These are phyloP conservation scores for Apodemia hepburni DNA, from an alignment of 2,888 invertebrate genomes.

Conservation along the genomic window DNA sequence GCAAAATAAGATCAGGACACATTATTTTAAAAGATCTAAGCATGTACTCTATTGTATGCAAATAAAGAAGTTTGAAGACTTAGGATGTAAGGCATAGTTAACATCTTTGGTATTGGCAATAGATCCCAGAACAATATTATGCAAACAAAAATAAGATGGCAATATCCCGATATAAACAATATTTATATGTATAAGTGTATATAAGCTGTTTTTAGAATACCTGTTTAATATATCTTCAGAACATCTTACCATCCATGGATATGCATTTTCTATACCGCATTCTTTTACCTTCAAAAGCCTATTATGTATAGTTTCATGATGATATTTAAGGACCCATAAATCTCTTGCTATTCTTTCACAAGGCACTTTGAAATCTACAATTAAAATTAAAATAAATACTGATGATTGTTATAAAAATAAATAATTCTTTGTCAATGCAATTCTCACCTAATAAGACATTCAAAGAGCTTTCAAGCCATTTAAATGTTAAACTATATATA, in stretches of 20 bases:
- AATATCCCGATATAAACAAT: too few species aligned
- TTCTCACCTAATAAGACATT: slow-evolving; percentile 68
- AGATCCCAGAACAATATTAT: too few species aligned
- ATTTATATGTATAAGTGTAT: too few species aligned
- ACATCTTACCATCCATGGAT: slow-evolving; percentile 85
- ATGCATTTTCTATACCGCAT: slow-evolving; percentile 70
- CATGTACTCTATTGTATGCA: too few species aligned
- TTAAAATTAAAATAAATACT: too few species aligned
- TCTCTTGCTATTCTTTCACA: slow-evolving; percentile 79
- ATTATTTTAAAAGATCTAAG: too few species aligned
- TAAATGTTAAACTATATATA: slow-evolving; percentile 75
- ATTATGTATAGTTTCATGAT: slow-evolving; percentile 69
- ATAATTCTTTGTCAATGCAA: background rate
- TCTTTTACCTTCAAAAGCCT: slow-evolving; percentile 71
- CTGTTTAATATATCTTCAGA: slow-evolving; percentile 76
- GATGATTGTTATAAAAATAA: too few species aligned
- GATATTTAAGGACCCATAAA: slow-evolving; percentile 83
- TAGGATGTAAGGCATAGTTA: too few species aligned
- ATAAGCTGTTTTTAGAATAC: slow-evolving; percentile 43
- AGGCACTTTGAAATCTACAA: slow-evolving; percentile 71
- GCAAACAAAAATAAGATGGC: too few species aligned
- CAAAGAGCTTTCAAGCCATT: slow-evolving; percentile 75
- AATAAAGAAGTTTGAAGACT: too few species aligned
- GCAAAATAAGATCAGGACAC: too few species aligned
- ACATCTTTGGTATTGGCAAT: too few species aligned